A percentile compares a stretch with the other conserved stretches of the same genome.
These are phyloP conservation scores for Endomychus coccineus DNA, from an alignment of 2,888 invertebrate genomes.

Conservation along the genomic window DNA sequence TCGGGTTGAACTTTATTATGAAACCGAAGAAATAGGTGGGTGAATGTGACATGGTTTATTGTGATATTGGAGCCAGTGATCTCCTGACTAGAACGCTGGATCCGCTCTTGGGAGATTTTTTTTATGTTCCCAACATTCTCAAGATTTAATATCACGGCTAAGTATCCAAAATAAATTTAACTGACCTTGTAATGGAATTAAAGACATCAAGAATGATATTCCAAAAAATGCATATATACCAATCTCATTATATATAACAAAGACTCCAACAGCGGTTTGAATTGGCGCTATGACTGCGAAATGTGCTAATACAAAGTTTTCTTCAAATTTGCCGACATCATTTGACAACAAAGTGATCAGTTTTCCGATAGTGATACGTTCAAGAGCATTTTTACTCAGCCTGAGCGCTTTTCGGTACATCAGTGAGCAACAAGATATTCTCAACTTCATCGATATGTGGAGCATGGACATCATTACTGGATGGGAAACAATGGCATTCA, in stretches of 20 bases:
- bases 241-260: constrained; percentile 47
- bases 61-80: no score
- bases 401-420: constrained; percentile 64
- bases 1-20: no score
- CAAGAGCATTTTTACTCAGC: constrained; percentile 48
- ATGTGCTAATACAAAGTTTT: constrained; percentile 81
- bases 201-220: constrained; percentile 40
- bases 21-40: no score
- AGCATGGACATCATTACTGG: constrained; percentile 83
- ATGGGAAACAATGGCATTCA: constrained; percentile 44
- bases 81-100: no score
- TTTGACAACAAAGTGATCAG: constrained; percentile 52
- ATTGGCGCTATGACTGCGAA: constrained; percentile 67
- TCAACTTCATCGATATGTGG: constrained; percentile 78
- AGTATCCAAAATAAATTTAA: no score
- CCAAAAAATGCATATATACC: constrained; percentile 44
- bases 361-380: constrained; percentile 51
- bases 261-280: constrained; percentile 52
- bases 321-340: constrained; percentile 74
- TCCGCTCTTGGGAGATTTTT: no score
- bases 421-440: constrained; percentile 74
- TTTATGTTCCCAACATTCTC: no score
- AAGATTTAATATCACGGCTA: no score
- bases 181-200: constrained; percentile 42
- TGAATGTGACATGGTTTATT: no score